A percentile compares a stretch with the other conserved stretches of the same genome.
Evolutionary conservation across 2,888 invertebrate genomes (phyloP).

Genomic region (Pristionchus japonicus): DNA sequence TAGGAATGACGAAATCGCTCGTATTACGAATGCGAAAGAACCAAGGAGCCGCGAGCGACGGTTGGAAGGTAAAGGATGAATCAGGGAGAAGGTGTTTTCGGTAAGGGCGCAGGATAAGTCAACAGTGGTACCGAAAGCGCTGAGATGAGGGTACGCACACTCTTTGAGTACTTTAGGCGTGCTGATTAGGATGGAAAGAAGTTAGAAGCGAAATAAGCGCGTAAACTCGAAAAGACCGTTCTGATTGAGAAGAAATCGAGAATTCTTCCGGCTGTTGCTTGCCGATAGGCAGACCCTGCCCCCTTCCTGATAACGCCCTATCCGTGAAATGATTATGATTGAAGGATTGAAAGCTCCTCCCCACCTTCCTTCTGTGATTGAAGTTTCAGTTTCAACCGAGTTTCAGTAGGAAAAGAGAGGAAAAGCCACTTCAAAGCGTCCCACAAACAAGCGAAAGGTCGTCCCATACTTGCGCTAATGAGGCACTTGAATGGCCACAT

Average conservation of each 20-base stretch:
- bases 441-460: not conserved
- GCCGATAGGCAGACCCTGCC: not conserved
- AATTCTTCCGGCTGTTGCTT: too few relatives aligned
- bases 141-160: not conserved
- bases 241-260: not conserved
- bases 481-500: not conserved
- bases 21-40: not conserved
- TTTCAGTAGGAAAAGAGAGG: too few relatives aligned
- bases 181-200: too few relatives aligned
- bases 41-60: not conserved
- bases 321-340: too few relatives aligned
- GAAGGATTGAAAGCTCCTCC: too few relatives aligned
- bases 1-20: not conserved
- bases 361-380: too few relatives aligned
- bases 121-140: not conserved
- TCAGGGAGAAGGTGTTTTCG: not conserved
- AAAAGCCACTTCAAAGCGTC: not conserved
- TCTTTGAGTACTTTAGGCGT: not conserved
- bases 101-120: not conserved
- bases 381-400: too few relatives aligned
- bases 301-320: not conserved
- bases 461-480: not conserved
- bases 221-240: too few relatives aligned
- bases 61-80: not conserved
- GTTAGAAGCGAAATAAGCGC: too few relatives aligned